Conservation (phyloP, 1,140 invertebrate genomes). For the Cotesia typhae region DNA sequence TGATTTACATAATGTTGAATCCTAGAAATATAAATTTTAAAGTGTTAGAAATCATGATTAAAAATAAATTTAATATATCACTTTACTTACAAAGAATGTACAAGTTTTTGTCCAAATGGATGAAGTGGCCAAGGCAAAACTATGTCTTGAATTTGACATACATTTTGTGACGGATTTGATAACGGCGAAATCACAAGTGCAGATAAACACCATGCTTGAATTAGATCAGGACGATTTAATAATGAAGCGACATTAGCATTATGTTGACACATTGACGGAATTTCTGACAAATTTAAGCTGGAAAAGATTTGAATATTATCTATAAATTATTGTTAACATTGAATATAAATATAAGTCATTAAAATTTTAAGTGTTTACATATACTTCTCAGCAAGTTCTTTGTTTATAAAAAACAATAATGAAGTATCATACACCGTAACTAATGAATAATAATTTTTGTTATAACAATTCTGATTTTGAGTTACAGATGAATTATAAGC, state of each 20-base stretch:
- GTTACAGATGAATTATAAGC: slow-evolving; percentile 49
- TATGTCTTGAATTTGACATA: slow-evolving; percentile 67
- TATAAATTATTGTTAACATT: background rate
- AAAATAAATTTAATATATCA: background rate
- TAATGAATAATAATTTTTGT: slow-evolving; percentile 68
- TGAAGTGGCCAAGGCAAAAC: slow-evolving; percentile 79
- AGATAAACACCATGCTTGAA: slow-evolving; percentile 86
- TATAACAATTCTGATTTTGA: slow-evolving; percentile 55
- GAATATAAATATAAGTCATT: slow-evolving; percentile 13
- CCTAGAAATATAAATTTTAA: slow-evolving; percentile 61
- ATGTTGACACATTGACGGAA: slow-evolving; percentile 77
- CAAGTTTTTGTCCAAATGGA: slow-evolving; percentile 85
- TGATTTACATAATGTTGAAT: slow-evolving; percentile 81
- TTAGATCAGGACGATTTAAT: slow-evolving; percentile 80
- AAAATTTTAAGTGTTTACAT: slow-evolving; percentile 67
- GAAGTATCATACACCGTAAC: slow-evolving; percentile 84
- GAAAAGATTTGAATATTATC: slow-evolving; percentile 39
- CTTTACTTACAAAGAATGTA: slow-evolving; percentile 81
- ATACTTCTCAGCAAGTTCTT: slow-evolving; percentile 84
- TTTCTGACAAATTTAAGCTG: slow-evolving; percentile 70
- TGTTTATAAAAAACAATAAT: slow-evolving; percentile 79
- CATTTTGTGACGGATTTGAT: slow-evolving; percentile 49
- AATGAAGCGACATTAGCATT: slow-evolving; percentile 81
- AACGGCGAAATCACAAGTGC: slow-evolving; percentile 71
- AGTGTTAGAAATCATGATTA: background rate